Evolutionary conservation across 2,113 vertebrate genomes (phyloP), one percentile per base, ranked within the genome.

Genomic region (Parus major): DNA sequence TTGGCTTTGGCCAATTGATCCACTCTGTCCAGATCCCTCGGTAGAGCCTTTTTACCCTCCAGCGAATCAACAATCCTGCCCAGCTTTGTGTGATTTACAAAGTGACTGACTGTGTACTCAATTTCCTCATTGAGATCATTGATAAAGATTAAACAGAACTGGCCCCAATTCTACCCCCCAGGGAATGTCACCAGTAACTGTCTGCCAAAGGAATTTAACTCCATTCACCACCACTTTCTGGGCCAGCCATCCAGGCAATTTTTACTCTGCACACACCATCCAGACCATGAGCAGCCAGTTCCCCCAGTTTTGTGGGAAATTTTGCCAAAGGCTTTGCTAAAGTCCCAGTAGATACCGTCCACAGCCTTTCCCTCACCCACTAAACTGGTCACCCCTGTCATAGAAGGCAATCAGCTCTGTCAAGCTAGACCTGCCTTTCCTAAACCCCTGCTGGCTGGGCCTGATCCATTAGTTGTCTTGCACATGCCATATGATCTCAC

Each of bases 401-500:
- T 4, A 50, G 42, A 57, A 75, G 31, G 41, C 15, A 33, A 22
- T 50, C 27, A n/a, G 12, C 13, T 66, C 39, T 10, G 6, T 87
- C 13, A 70, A 17, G 12, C 8, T 46, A 16, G 14, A 61, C 16
- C 8, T 64, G 29, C 27, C 20, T 55, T 82, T 86, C 46, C 27
- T 36, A 49, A 90, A 59, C 2, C 10, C 29, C 23, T 80, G 36
- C 42, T 55, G 25, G 13, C 29, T 68, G 21, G 4, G 21, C 7
- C 41, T 72, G n/a, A 64, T 72, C 18, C 24, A 13, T 0, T 50
- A 5, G 12, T 31, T 68, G 33, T 56, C 28, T 47, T 56, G 15
- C 23, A 52, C 0, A 0, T 75, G 7, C n/a, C 10, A 3, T 13
- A 3, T 27, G 15, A 36, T 49, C 27, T 41, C 20, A 9, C 20